Evolutionary conservation across 2,113 vertebrate genomes (phyloP).

Genomic region (Cariama cristata): DNA sequence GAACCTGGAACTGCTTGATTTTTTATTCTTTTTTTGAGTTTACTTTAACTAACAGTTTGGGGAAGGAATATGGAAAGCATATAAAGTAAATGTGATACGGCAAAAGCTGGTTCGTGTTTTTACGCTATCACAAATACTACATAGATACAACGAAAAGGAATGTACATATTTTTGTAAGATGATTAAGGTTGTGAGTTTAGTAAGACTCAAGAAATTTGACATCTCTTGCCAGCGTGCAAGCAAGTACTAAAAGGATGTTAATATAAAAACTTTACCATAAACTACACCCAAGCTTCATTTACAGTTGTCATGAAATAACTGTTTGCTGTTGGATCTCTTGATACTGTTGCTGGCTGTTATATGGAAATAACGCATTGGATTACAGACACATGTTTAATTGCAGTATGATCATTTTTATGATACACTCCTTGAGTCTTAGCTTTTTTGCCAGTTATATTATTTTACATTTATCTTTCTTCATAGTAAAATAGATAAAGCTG

Average conservation of each 20-base stretch:
- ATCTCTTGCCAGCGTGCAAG: neutral
- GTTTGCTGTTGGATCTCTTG: neutral
- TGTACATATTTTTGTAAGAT: neutral
- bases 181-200: neutral
- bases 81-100: neutral
- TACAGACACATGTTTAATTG: neutral
- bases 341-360: neutral
- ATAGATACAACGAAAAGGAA: neutral
- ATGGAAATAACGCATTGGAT: neutral
- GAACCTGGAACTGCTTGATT: neutral
- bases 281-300: neutral
- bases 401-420: neutral
- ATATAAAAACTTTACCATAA: neutral
- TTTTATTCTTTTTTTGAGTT: neutral
- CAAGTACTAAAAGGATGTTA: neutral
- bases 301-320: neutral
- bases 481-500: neutral
- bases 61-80: neutral
- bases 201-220: slow-evolving; percentile 25
- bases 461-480: neutral
- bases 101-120: neutral
- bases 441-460: neutral
- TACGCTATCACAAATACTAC: neutral
- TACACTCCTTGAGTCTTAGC: slow-evolving; percentile 5
- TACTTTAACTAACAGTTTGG: neutral